phyloP scores from a whole-genome alignment of 2,113 vertebrate species.

The Microcebus ravelobensis region DNA sequence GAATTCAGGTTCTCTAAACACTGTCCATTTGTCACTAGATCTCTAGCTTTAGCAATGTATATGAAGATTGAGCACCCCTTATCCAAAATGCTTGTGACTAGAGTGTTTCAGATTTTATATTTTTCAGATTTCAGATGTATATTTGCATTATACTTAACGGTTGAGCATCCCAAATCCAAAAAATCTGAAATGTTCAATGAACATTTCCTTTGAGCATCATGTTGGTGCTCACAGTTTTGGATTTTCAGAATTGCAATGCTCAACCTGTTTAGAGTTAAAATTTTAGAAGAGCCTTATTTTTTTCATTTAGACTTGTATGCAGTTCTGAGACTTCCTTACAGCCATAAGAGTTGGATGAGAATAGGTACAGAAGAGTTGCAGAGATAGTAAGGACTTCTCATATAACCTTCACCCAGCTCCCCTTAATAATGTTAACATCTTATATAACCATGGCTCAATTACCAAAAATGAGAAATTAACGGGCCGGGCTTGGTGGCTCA shows the following conservation, averaged over 20 bases:
- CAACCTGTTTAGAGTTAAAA: too few relatives aligned
- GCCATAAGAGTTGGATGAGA: not conserved
- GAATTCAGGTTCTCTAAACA: not conserved
- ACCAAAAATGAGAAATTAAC: slow-evolving; percentile 36
- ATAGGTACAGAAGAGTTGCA: not conserved
- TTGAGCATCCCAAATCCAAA: too few relatives aligned
- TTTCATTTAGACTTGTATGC: not conserved
- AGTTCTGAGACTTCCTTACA: not conserved
- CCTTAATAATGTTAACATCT: not conserved
- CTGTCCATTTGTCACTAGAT: not conserved
- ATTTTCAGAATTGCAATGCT: too few relatives aligned
- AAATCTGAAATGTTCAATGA: too few relatives aligned
- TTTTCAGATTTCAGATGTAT: too few relatives aligned
- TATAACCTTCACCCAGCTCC: not conserved
- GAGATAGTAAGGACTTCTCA: not conserved
- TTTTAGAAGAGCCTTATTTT: not conserved
- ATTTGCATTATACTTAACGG: too few relatives aligned
- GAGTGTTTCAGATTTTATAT: too few relatives aligned
- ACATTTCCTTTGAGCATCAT: too few relatives aligned
- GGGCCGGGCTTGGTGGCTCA: too few relatives aligned
- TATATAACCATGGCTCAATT: not conserved
- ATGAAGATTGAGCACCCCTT: too few relatives aligned
- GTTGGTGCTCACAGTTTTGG: too few relatives aligned
- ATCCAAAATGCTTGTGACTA: too few relatives aligned
- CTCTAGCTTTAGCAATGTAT: not conserved